Base-by-base conservation (phyloP, 2,888 invertebrate genomes). In the Cepaea hortensis region DNA sequence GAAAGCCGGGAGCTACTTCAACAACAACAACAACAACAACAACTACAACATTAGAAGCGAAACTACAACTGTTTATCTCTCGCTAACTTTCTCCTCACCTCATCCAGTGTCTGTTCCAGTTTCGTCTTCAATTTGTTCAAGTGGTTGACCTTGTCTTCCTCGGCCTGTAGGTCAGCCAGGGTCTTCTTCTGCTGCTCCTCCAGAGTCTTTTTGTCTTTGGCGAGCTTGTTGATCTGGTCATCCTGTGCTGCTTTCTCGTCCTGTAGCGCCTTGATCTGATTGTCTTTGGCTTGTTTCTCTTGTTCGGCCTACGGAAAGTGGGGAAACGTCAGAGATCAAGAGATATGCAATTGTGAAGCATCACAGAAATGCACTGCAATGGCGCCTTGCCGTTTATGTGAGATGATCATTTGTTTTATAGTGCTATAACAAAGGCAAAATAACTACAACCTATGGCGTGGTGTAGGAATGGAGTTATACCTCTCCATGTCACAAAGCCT, bases 111-210 rank as follows among this genome's bases (percentile, higher is more conserved):
- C 95, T 98, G 98, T 95, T 99, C 99, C 95, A 99, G 96, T 96
- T 99, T 99, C 94, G 98, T 97, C 96, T 99, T 99, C 92, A 99
- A 98, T 96, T 99, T 99, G 97, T 98, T 99, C 95, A 99, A 96
- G 96, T 99, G 99, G 96, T 99, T 99, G 95, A 98, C 98, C 96
- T 99, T 99, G 96, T 99, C 99, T 95, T 99, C 99, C 93, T 98
- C 98, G 90, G 98, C 98, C 94, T 95, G 95, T 35, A 95, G 94
- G 88, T 95, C 95, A 88, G 95, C 95, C 88, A 92, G 91, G 50
- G 95, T 93, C 90, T 94, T 94, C 90, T 95, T 93, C 87, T 91
- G 90, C 72, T 89, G 89, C 95, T 99, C 99, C 89, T 99, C 98
- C 94, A 98, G 97, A 95, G 97, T 96, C 95, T 99, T 99, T 97